These are phyloP conservation scores for Ellobium chinense DNA, from an alignment of 2,888 invertebrate species.

Conservation along the genomic window DNA sequence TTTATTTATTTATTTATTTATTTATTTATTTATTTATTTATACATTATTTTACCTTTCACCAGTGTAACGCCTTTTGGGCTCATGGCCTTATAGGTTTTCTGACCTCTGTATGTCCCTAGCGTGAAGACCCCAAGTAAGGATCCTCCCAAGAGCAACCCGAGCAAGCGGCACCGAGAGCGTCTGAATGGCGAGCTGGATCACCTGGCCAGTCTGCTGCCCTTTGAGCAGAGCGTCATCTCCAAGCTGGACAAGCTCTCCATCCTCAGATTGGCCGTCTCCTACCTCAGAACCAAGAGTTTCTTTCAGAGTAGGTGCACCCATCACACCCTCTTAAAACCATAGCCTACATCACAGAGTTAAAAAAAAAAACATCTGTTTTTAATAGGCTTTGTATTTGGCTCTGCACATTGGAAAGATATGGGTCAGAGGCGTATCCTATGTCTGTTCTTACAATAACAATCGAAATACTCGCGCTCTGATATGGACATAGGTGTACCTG, in stretches of 20 bases:
- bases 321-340: not conserved
- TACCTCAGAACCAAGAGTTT: conserved; percentile 99
- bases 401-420: too few species aligned
- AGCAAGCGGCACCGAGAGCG: conserved; percentile 98
- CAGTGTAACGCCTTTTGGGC: not conserved
- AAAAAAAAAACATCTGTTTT: too few species aligned
- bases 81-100: not conserved
- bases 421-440: too few species aligned
- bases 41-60: not conserved
- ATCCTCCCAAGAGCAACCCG: conserved; percentile 85
- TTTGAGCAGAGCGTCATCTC: conserved; percentile 99
- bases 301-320: conserved; percentile 92
- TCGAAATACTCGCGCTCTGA: too few species aligned
- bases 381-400: too few species aligned
- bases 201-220: conserved; percentile 88
- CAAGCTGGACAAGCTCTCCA: conserved; percentile 98
- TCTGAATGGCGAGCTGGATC: conserved; percentile 98
- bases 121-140: conserved; percentile 88
- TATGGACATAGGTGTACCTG: too few species aligned
- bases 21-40: not conserved
- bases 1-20: too few species aligned
- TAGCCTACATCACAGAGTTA: not conserved
- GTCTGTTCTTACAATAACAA: too few species aligned
- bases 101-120: too few species aligned
- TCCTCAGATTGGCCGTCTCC: conserved; percentile 97